Conservation (phyloP, 2,888 invertebrate genomes). For the Lutraria lutraria region DNA sequence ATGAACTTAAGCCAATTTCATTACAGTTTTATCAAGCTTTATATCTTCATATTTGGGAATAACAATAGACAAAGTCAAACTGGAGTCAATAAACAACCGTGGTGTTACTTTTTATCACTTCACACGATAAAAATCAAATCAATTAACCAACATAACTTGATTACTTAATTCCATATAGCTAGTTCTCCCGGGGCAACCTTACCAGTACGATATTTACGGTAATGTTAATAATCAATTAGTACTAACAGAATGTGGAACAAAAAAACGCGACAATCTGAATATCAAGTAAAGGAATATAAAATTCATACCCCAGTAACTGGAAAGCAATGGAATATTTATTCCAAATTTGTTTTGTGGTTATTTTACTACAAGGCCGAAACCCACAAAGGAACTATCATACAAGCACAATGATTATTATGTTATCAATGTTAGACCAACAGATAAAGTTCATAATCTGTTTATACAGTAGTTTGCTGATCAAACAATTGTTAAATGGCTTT, state of each 20-base stretch:
- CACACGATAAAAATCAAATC: neutral
- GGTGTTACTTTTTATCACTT: neutral
- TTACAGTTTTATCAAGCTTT: neutral
- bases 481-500: neutral
- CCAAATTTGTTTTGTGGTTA: neutral
- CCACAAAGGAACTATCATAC: too few species aligned
- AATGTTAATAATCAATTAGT: neutral
- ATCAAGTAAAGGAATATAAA: neutral
- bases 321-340: neutral
- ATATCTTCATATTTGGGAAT: neutral
- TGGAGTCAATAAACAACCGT: neutral
- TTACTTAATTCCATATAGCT: neutral
- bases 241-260: neutral
- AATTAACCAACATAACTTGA: constrained; percentile 2
- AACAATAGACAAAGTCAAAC: neutral
- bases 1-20: neutral
- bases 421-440: neutral
- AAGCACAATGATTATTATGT: too few species aligned
- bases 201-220: neutral
- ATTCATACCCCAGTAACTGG: neutral
- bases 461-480: neutral
- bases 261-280: neutral
- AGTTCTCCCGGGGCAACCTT: neutral
- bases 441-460: too few species aligned
- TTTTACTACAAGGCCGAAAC: neutral